These are phyloP conservation scores for Anolis carolinensis DNA, from an alignment of 2,113 vertebrate genomes.

Conservation along the genomic window DNA sequence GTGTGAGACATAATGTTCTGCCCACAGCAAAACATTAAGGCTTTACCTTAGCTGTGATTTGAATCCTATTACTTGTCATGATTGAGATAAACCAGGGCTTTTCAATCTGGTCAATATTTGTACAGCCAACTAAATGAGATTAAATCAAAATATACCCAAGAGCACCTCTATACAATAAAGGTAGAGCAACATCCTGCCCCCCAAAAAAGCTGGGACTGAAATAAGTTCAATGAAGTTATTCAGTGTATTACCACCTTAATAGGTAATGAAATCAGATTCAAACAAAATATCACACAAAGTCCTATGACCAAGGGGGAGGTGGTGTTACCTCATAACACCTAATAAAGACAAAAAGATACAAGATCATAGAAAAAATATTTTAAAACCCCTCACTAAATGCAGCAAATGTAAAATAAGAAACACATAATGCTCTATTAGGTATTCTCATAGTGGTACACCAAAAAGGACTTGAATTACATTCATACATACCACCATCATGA, in stretches of 20 bases:
- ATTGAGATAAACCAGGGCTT: not conserved
- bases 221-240: not conserved
- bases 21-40: not conserved
- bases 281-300: not conserved
- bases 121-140: not conserved
- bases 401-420: not conserved
- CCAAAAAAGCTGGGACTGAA: not conserved
- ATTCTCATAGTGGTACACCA: not conserved
- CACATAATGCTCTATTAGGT: not conserved
- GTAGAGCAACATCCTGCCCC: no score
- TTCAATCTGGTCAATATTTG: not conserved
- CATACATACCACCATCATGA: not conserved
- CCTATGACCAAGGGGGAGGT: no score
- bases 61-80: not conserved
- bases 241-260: not conserved
- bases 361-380: not conserved
- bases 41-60: not conserved
- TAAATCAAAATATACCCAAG: not conserved
- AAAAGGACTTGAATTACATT: not conserved
- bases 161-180: not conserved
- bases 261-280: not conserved
- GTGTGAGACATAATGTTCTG: not conserved
- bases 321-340: constrained; percentile 15
- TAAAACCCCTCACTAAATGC: not conserved
- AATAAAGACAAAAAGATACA: constrained; percentile 18